Conservation (phyloP, 2,113 vertebrate genomes). For the Gila orcuttii region DNA sequence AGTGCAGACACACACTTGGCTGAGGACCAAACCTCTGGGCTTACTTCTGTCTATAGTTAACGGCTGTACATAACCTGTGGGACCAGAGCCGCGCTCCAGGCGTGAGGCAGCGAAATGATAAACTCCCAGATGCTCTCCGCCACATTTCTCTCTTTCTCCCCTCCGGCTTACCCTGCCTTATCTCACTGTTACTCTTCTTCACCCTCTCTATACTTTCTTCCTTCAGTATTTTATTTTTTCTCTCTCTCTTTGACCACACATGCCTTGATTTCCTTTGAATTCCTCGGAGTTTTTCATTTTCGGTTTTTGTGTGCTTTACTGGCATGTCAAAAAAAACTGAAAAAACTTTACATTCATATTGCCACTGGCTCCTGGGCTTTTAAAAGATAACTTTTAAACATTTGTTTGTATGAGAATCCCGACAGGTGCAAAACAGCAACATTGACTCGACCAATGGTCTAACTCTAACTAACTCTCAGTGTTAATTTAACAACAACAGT, state of each 20-base stretch:
- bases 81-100: background rate
- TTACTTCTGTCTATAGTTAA: conserved; percentile 28
- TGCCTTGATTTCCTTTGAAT: background rate
- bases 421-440: background rate
- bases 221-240: background rate
- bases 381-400: background rate
- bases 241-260: conserved; percentile 2
- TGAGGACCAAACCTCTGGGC: conserved; percentile 17
- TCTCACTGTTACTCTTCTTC: conserved; percentile 13
- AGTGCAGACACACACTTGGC: conserved; percentile 32
- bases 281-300: background rate
- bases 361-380: conserved; percentile 2
- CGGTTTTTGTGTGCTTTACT: background rate
- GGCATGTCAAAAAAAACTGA: background rate
- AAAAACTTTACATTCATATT: background rate
- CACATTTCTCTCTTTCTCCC: background rate
- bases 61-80: conserved; percentile 33
- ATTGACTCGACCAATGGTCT: no score
- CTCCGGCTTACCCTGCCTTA: background rate
- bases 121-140: conserved; percentile 31
- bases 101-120: background rate
- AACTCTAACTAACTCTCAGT: no score
- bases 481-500: no score
- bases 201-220: background rate
- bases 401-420: background rate